phyloP scores from a whole-genome alignment of 1,140 invertebrate species.

The Psilanteris sp. region DNA sequence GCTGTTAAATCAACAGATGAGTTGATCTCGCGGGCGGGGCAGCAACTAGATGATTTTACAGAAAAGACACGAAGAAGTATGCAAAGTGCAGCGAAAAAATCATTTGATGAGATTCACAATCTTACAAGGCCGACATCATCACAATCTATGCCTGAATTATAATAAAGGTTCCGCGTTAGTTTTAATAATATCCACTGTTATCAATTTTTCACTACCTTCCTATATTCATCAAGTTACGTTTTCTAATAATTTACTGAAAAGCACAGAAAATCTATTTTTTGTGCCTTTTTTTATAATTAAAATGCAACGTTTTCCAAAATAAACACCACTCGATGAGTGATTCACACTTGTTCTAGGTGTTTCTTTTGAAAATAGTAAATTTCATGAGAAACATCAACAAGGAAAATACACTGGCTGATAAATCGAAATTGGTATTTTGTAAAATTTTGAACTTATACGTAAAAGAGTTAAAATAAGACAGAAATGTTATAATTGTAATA shows the following conservation, averaged over 20 bases:
- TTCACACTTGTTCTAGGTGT: background rate
- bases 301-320: background rate
- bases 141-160: conserved; percentile 76
- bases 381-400: background rate
- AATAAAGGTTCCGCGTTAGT: conserved; percentile 69
- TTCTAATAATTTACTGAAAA: background rate
- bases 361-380: background rate
- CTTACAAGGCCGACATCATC: conserved; percentile 71
- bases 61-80: conserved; percentile 87
- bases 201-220: background rate
- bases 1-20: conserved; percentile 82
- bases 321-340: too few species aligned
- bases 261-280: too few species aligned
- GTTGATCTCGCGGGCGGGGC: conserved; percentile 66
- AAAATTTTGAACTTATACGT: background rate
- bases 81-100: conserved; percentile 83
- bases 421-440: background rate
- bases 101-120: conserved; percentile 80
- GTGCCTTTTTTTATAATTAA: background rate
- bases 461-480: too few species aligned
- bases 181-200: background rate
- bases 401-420: conserved; percentile 7
- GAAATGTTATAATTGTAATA: background rate
- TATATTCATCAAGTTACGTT: background rate
- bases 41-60: conserved; percentile 89